Evolutionary conservation across 2,888 invertebrate species (phyloP).

Genomic region (Phrixothrix hirtus): DNA sequence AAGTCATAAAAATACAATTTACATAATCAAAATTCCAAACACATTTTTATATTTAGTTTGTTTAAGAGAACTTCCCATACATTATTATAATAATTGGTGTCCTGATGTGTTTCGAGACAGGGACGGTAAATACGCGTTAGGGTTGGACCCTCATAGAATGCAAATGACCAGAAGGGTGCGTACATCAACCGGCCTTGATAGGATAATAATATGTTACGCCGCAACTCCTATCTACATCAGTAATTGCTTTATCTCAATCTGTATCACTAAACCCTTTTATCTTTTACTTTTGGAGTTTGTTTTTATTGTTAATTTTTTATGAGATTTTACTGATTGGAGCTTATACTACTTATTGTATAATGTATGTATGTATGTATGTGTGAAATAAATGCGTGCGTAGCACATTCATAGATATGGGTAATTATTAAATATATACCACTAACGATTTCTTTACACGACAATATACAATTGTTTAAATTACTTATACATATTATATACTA

Average conservation of each 20-base stretch:
- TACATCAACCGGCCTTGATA: slow-evolving; percentile 47
- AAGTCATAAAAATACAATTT: too few relatives aligned
- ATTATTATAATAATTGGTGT: slow-evolving; percentile 30
- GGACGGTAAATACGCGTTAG: slow-evolving; percentile 22
- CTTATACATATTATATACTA: too few relatives aligned
- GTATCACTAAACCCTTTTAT: slow-evolving; percentile 37
- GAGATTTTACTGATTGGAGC: too few relatives aligned
- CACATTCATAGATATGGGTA: too few relatives aligned
- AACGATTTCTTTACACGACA: too few relatives aligned
- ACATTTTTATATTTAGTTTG: slow-evolving; percentile 3
- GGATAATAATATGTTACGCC: slow-evolving; percentile 52
- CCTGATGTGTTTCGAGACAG: slow-evolving; percentile 26
- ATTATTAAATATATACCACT: too few relatives aligned
- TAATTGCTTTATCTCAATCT: slow-evolving; percentile 48
- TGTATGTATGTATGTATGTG: too few relatives aligned
- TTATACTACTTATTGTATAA: too few relatives aligned
- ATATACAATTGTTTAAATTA: too few relatives aligned
- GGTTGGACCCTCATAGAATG: slow-evolving; percentile 39
- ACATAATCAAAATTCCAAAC: neutral
- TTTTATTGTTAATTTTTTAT: slow-evolving; percentile 20
- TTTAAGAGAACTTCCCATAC: slow-evolving; percentile 11
- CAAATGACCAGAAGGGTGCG: slow-evolving; percentile 47
- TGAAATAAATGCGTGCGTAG: too few relatives aligned
- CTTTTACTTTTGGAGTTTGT: slow-evolving; percentile 24
- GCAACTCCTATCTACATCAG: slow-evolving; percentile 45